Base-by-base conservation (phyloP, 1,140 invertebrate genomes). In the Trichonephila clavipes region DNA sequence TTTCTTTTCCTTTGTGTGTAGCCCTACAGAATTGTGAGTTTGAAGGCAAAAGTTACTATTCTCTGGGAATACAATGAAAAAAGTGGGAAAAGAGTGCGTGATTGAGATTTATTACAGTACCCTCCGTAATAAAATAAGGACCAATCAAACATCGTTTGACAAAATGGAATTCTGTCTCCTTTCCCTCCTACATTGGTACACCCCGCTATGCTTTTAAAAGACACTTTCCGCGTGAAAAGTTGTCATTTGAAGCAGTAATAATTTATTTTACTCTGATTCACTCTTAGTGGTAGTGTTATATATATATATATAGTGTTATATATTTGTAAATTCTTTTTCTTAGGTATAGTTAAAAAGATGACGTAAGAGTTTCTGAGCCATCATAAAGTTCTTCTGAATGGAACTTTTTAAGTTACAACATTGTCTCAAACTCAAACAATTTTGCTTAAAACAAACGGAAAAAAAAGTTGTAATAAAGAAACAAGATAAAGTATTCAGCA, bases 261-360 rank as follows among this genome's bases (percentile, higher is more conserved):
- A 14, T 69, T 28, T 0, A 69, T 66, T 21, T 24, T 12, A 12
- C 24, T 69, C 66, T 14, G 66, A 69, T 69, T 69, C 66, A 69
- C 3, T 21, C 21, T 10, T 10, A 69, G 1, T n/a, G 24, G 12
- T 7, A 69, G n/a, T 24, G 66, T 69, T 69, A 28, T 28, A 10
- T 10, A 7, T 1, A 2, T 1, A 28, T 1, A 28, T 1, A 28
- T 1, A 28, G n/a, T n/a, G n/a, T n/a, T n/a, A n/a, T n/a, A n/a
- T n/a, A n/a, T n/a, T n/a, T n/a, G n/a, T n/a, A 28, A 28, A 28
- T 28, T 28, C n/a, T 28, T 28, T 28, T 28, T 28, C 28, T 28
- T 8, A 51, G 51, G 10, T 5, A 51, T 7, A 0, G 51, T 12
- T 3, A 51, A 7, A 51, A 51, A 51, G 10, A 51, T 51, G 2